Conservation (phyloP, 2,797 vertebrate species). For the Podarcis siculus region DNA sequence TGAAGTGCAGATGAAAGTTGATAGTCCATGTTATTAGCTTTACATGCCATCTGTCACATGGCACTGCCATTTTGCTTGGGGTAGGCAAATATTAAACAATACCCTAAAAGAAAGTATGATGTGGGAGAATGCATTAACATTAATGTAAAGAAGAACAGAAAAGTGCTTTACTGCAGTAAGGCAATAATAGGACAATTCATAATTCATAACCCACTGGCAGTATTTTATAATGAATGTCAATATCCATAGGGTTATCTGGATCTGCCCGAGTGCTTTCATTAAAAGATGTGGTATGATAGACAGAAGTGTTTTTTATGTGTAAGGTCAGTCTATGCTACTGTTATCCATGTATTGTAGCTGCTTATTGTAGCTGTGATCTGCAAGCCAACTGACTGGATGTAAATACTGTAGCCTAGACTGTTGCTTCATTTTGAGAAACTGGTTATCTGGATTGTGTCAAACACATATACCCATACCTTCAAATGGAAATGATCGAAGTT, state of each 20-base stretch:
- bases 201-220: background rate
- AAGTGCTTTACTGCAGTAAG: background rate
- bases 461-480: background rate
- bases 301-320: background rate
- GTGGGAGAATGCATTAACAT: background rate
- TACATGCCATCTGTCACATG: background rate
- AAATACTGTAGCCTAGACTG: background rate
- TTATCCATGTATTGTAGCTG: background rate
- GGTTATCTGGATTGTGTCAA: background rate
- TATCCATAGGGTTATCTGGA: background rate
- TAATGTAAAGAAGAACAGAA: background rate
- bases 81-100: conserved; percentile 8
- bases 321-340: background rate
- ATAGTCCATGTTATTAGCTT: background rate
- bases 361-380: background rate
- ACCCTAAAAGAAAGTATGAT: background rate
- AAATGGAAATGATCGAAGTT: background rate
- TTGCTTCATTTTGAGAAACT: background rate
- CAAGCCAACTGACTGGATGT: background rate
- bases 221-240: conserved; percentile 15
- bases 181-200: background rate
- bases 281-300: background rate
- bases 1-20: background rate
- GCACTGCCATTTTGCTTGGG: background rate
- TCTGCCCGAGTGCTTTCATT: background rate